Evolutionary conservation across 2,113 vertebrate genomes (phyloP).

Genomic region (Alethe castanea): DNA sequence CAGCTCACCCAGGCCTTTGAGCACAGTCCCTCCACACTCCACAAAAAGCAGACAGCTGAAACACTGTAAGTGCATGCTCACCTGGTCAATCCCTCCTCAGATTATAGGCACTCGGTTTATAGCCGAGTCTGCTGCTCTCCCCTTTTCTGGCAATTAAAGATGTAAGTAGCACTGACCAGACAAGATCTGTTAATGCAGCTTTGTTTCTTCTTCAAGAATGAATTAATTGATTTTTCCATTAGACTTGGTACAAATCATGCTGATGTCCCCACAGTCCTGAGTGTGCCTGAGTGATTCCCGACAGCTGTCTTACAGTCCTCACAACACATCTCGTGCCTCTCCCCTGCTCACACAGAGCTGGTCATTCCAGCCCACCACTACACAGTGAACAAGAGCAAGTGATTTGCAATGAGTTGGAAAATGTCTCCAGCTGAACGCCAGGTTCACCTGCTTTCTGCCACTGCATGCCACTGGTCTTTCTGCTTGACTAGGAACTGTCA

Average conservation of each 20-base stretch:
- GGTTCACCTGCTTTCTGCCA: not conserved
- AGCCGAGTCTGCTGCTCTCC: not conserved
- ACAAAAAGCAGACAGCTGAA: not conserved
- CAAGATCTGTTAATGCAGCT: not conserved
- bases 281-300: not conserved
- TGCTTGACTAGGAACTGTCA: not conserved
- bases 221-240: not conserved
- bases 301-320: not conserved
- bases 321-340: not conserved
- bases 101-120: fast-evolving
- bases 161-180: not conserved
- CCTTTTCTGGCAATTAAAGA: not conserved
- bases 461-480: not conserved
- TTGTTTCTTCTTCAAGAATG: not conserved
- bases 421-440: not conserved
- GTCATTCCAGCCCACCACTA: not conserved
- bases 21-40: not conserved
- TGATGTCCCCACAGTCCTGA: not conserved
- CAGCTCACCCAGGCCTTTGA: not conserved
- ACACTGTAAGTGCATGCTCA: not conserved
- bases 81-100: not conserved
- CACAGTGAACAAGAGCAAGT: not conserved
- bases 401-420: not conserved
- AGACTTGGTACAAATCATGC: not conserved
- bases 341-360: not conserved